These are phyloP conservation scores for Nomada goodeniana DNA, from an alignment of 2,888 invertebrate species.

Conservation along the genomic window DNA sequence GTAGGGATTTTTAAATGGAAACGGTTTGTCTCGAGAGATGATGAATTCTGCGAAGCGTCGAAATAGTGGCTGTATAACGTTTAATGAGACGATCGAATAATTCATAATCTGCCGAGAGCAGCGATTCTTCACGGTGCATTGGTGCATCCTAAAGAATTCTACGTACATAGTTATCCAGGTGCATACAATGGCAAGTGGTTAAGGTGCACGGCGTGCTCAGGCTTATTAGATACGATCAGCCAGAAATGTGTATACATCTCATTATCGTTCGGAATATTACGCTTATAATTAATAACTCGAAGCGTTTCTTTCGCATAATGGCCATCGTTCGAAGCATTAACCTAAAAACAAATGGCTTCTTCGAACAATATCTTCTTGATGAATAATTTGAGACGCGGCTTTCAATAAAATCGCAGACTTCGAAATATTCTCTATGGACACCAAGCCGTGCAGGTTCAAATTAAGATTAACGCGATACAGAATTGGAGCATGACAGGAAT, in stretches of 20 bases:
- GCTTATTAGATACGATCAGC: slow-evolving; percentile 38
- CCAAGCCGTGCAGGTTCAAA: no score
- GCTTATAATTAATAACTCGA: slow-evolving; percentile 15
- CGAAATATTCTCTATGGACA: no score
- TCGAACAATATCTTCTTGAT: not conserved
- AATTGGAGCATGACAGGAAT: no score
- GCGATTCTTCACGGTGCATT: slow-evolving; percentile 22
- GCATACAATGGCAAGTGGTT: slow-evolving; percentile 42
- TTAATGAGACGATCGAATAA: slow-evolving; percentile 38
- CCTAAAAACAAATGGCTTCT: not conserved
- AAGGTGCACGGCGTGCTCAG: slow-evolving; percentile 8
- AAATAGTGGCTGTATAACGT: not conserved
- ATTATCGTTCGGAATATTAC: slow-evolving; percentile 6
- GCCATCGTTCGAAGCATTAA: not conserved
- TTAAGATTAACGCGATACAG: no score
- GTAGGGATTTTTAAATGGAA: no score
- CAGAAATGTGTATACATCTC: slow-evolving; percentile 23
- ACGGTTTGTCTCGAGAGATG: not conserved
- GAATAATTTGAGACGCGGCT: not conserved
- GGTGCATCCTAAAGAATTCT: slow-evolving; percentile 22
- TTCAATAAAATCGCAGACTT: not conserved
- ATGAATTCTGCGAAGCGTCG: not conserved
- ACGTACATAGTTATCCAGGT: slow-evolving; percentile 51
- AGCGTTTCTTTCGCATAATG: not conserved
- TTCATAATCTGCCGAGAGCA: slow-evolving; percentile 34